These are phyloP conservation scores for Polyergus mexicanus DNA, from an alignment of 1,140 invertebrate species.

Conservation along the genomic window DNA sequence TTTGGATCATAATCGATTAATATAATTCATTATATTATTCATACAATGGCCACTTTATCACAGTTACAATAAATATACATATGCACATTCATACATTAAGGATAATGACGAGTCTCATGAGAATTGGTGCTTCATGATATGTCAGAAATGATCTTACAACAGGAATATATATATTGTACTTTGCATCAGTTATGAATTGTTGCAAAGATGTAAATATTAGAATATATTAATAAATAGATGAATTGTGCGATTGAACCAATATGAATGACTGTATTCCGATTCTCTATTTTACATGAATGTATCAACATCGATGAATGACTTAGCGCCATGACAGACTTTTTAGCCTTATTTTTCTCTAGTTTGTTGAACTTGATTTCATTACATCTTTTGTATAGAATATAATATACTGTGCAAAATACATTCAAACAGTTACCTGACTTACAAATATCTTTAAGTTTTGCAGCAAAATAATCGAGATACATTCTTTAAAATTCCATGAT, in stretches of 20 bases:
- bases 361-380: slow-evolving; percentile 48
- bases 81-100: slow-evolving; percentile 64
- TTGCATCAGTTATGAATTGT: slow-evolving; percentile 17
- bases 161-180: background rate
- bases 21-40: slow-evolving; percentile 70
- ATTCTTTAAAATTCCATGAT: slow-evolving; percentile 77
- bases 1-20: slow-evolving; percentile 44
- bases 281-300: background rate
- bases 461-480: slow-evolving; percentile 80
- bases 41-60: slow-evolving; percentile 80
- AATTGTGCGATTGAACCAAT: slow-evolving; percentile 35
- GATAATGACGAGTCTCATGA: slow-evolving; percentile 38
- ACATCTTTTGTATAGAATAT: slow-evolving; percentile 28
- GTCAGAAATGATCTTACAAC: slow-evolving; percentile 37
- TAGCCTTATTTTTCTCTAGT: slow-evolving; percentile 29
- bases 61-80: slow-evolving; percentile 81
- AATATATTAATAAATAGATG: slow-evolving; percentile 22
- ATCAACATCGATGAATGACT: background rate
- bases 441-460: slow-evolving; percentile 76
- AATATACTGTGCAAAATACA: slow-evolving; percentile 53
- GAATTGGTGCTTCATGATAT: slow-evolving; percentile 39
- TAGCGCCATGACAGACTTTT: slow-evolving; percentile 34
- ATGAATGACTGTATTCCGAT: slow-evolving; percentile 40
- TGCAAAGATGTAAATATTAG: slow-evolving; percentile 14
- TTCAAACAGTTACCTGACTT: slow-evolving; percentile 54